Conservation (phyloP, 2,797 vertebrate genomes). For the Phoeniculus purpureus region DNA sequence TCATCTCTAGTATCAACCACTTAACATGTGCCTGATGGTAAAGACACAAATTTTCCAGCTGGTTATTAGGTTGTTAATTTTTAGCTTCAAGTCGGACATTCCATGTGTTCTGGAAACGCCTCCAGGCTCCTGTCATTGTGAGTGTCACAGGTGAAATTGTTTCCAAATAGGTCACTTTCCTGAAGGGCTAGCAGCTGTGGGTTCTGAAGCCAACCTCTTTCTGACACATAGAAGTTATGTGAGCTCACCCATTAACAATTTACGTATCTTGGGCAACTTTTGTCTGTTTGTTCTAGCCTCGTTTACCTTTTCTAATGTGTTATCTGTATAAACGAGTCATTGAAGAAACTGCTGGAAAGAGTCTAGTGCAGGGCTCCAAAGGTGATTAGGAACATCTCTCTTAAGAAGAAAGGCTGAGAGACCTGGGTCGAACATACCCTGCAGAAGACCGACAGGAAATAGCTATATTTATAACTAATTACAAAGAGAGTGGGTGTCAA, state of each 20-base stretch:
- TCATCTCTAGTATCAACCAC: not conserved
- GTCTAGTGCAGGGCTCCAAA: too few species aligned
- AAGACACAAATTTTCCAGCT: not conserved
- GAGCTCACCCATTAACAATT: not conserved
- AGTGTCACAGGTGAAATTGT: not conserved
- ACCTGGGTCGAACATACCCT: too few species aligned
- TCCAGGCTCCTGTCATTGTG: not conserved
- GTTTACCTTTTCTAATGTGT: not conserved
- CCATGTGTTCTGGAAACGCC: not conserved
- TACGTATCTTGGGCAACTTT: not conserved
- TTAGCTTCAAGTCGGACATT: not conserved
- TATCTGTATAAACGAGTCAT: not conserved
- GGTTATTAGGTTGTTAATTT: not conserved
- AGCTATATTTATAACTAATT: too few species aligned
- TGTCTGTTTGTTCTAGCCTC: not conserved
- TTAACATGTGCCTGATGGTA: not conserved
- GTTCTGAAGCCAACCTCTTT: not conserved
- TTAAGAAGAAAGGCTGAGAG: too few species aligned
- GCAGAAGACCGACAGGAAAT: too few species aligned
- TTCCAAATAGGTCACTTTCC: constrained; percentile 3
- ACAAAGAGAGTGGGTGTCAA: too few species aligned
- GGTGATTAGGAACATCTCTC: too few species aligned
- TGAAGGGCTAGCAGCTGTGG: not conserved
- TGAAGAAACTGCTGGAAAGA: too few species aligned
- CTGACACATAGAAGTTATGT: not conserved